These are phyloP conservation scores for Huso huso DNA, from an alignment of 2,797 vertebrate genomes.

Conservation along the genomic window DNA sequence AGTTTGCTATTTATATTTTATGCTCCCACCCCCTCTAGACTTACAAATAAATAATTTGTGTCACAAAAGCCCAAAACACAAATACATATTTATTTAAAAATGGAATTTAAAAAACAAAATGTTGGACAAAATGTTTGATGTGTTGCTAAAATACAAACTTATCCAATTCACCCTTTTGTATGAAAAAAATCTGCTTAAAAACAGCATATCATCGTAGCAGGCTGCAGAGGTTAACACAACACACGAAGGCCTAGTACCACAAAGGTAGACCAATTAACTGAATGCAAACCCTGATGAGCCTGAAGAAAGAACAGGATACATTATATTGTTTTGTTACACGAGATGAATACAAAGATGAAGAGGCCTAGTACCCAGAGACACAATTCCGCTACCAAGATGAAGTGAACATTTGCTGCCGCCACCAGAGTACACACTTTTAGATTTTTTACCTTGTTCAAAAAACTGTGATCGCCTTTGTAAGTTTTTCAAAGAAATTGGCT, in stretches of 20 bases:
- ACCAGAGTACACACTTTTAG: constrained; percentile 25
- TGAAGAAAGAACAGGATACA: constrained; percentile 68
- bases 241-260: constrained; percentile 85
- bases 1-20: too few relatives aligned
- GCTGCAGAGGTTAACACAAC: constrained; percentile 44
- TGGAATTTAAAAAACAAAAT: too few relatives aligned
- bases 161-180: too few relatives aligned
- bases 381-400: constrained; percentile 35
- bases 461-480: constrained; percentile 98
- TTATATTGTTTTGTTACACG: constrained; percentile 54
- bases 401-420: constrained; percentile 23
- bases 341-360: constrained; percentile 32
- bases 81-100: too few relatives aligned
- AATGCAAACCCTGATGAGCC: constrained; percentile 75
- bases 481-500: constrained; percentile 98
- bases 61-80: too few relatives aligned
- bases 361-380: constrained; percentile 60
- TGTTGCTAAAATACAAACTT: too few relatives aligned
- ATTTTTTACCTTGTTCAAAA: constrained; percentile 97
- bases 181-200: constrained; percentile 25
- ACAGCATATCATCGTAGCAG: constrained; percentile 51
- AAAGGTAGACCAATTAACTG: constrained; percentile 91
- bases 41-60: too few relatives aligned
- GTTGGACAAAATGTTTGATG: too few relatives aligned
- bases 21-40: too few relatives aligned